Conservation (phyloP, 2,113 vertebrate genomes). For the Urocynchramus pylzowi region DNA sequence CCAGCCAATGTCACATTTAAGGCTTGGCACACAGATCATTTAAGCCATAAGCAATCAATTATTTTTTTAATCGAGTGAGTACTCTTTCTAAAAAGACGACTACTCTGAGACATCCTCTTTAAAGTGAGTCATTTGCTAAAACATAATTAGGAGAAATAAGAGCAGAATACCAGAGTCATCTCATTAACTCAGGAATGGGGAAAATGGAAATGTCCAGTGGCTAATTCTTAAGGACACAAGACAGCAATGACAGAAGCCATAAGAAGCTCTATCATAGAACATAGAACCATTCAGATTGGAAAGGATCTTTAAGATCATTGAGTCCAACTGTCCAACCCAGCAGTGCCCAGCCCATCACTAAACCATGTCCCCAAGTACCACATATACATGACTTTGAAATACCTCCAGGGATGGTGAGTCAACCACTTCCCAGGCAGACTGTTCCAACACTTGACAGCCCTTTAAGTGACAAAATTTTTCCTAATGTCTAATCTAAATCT, state of each 20-base stretch:
- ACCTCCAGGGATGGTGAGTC: not conserved
- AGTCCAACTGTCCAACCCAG: not conserved
- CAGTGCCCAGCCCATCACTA: not conserved
- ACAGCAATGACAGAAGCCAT: not conserved
- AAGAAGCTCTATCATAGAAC: not conserved
- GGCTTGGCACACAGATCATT: not conserved
- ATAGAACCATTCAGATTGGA: not conserved
- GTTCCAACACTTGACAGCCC: not conserved
- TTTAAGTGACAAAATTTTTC: not conserved
- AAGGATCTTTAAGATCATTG: not conserved
- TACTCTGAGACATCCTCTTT: not conserved
- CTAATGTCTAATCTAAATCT: not conserved
- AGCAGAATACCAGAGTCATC: not conserved
- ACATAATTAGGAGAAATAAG: not conserved
- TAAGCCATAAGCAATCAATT: slow-evolving; percentile 27
- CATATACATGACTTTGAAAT: not conserved
- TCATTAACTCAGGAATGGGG: not conserved
- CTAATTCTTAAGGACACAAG: not conserved
- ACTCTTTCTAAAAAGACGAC: not conserved
- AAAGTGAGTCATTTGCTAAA: slow-evolving; percentile 21
- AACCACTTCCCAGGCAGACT: not conserved
- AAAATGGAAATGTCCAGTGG: not conserved
- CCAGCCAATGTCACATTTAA: slow-evolving; percentile 9
- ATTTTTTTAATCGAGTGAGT: not conserved
- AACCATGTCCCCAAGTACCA: not conserved